Evolutionary conservation across 2,888 invertebrate genomes (phyloP), one percentile per base, ranked within the genome.

Genomic region (Polymixis flavicincta): DNA sequence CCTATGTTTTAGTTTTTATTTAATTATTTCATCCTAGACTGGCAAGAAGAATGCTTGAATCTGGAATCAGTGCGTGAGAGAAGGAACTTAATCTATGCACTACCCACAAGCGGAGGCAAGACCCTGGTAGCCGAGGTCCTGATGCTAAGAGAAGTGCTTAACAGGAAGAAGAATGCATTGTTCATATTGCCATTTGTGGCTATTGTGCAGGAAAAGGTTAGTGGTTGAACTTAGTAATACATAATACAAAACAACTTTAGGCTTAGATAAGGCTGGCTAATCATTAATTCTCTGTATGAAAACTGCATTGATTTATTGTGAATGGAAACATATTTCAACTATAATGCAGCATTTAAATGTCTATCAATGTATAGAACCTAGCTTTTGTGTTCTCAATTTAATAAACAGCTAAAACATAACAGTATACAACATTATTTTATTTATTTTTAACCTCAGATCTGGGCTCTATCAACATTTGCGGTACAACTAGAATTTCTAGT

Each of bases 101-200:
- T 99, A 60, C 99, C 99, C 0, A 99, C 99, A 0, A 99, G 99
- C 91, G 99, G 99, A 1, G 99, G 99, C 0, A 99, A 99, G 96
- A 99, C 99, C 1, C 95, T 99, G 48, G 99, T 99, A 19, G 99
- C 99, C 0, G 99, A 99, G 95, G 98, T 99, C 78, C 96, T 99
- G 66, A 99, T 99, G 97, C 94, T 99, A 28, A 97, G 98, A 61
- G 99, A 99, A 95, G 95, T 99, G 11, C 93, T 99, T 17, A 98
- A 98, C 84, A 97, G 97, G 71, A 97, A 98, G 89, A 98, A 97
- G 87, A 98, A 99, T 97, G 98, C 98, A 19, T 94, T 99, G 37
- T 98, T 99, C 85, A 97, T 99, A 86, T 95, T 99, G 78, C 99
- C 99, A 0, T 99, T 98, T 96, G 99, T 99, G 22, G 98, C 99